phyloP scores from a whole-genome alignment of 2,888 invertebrate genomes.

The Norana najaformis region DNA sequence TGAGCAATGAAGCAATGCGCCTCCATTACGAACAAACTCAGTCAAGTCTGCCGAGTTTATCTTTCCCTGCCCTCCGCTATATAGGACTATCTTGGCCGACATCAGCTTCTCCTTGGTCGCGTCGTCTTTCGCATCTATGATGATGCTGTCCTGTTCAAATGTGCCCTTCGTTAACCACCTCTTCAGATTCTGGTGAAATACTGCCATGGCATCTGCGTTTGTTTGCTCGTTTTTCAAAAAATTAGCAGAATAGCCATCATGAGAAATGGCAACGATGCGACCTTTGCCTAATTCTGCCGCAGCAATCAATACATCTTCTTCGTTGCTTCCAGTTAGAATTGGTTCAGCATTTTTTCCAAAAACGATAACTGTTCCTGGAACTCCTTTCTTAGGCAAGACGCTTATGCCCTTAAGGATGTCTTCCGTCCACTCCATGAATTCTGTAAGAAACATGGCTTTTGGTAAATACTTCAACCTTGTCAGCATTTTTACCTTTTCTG shows the following conservation, averaged over 20 bases:
- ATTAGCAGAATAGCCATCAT: conserved; percentile 32
- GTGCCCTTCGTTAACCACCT: conserved; percentile 25
- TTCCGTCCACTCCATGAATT: neutral
- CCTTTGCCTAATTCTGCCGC: conserved; percentile 35
- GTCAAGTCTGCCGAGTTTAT: neutral
- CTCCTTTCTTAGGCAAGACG: conserved; percentile 17
- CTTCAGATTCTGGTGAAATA: conserved; percentile 30
- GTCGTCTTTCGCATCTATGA: neutral
- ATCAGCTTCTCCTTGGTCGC: neutral
- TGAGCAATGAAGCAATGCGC: conserved; percentile 40
- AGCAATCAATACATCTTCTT: conserved; percentile 33
- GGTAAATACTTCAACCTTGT: neutral
- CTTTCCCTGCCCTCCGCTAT: neutral
- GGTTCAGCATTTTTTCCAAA: conserved; percentile 23
- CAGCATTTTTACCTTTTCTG: neutral
- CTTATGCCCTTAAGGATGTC: neutral
- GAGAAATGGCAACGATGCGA: conserved; percentile 37
- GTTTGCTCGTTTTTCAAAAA: neutral
- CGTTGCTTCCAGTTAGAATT: conserved; percentile 34
- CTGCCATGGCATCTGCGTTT: neutral
- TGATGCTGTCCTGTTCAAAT: neutral
- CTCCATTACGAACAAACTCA: conserved; percentile 37
- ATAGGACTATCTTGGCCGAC: neutral
- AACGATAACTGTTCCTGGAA: conserved; percentile 32
- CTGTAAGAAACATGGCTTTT: no score